Conservation (phyloP, 2,888 invertebrate genomes). For the Cancer borealis region DNA sequence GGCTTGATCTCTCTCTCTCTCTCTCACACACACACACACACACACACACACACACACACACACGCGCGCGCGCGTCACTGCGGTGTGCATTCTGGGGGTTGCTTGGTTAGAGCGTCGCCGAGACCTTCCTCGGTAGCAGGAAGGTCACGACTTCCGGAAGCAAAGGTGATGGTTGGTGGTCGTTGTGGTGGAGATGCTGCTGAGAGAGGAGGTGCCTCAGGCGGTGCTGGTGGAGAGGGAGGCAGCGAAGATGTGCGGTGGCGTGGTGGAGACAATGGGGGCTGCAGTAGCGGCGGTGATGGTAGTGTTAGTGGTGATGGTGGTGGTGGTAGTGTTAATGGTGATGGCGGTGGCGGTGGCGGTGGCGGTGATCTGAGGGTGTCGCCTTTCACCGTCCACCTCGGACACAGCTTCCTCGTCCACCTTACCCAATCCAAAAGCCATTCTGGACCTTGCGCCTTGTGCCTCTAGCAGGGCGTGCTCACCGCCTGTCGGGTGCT, state of each 20-base stretch:
- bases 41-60: background rate
- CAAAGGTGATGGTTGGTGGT: background rate
- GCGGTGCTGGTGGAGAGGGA: background rate
- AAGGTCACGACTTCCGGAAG: constrained; percentile 8
- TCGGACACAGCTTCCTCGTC: background rate
- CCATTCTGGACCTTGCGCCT: background rate
- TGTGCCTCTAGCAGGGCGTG: background rate
- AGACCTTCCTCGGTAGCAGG: background rate
- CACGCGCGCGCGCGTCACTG: background rate
- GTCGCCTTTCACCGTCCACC: background rate
- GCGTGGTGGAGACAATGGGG: background rate
- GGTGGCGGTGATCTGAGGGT: background rate
- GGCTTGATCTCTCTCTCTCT: background rate
- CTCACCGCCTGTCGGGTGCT: background rate
- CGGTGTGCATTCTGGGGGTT: background rate
- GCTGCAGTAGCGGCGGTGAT: background rate
- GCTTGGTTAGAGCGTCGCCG: background rate
- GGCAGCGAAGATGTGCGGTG: background rate
- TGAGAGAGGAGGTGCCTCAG: background rate
- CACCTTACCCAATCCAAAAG: background rate
- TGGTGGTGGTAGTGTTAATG: background rate
- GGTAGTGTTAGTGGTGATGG: background rate
- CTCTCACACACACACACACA: background rate
- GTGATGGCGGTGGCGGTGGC: background rate
- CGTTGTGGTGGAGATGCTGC: background rate